Conservation (phyloP, 2,797 vertebrate species). For the Chiroxiphia lanceolata region DNA sequence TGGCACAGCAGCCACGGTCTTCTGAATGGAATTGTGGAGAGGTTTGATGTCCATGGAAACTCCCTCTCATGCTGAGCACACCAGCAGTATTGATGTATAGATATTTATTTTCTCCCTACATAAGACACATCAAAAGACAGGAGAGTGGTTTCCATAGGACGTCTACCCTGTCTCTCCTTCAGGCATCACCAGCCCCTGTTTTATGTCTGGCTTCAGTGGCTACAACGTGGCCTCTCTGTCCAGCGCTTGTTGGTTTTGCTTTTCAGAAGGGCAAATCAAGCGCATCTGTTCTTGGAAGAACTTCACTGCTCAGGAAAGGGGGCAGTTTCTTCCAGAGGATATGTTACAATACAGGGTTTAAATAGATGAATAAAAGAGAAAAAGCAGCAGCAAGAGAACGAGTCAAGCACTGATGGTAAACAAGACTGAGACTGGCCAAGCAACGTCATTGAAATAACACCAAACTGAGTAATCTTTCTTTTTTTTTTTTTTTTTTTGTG, state of each 20-base stretch:
- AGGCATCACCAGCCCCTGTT: not conserved
- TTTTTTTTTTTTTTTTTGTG: not conserved
- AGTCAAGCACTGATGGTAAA: slow-evolving; percentile 22
- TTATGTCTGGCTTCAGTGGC: not conserved
- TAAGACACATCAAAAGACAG: not conserved
- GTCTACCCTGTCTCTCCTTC: not conserved
- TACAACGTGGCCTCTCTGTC: fast-evolving
- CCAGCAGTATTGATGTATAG: not conserved
- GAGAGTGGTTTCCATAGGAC: not conserved
- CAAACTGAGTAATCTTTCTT: not conserved
- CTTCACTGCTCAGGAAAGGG: not conserved
- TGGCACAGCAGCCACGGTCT: fast-evolving
- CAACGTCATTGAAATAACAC: not conserved
- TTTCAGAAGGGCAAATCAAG: not conserved
- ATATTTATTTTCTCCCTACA: not conserved
- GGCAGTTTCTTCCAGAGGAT: not conserved
- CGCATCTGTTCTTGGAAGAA: not conserved
- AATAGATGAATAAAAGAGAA: not conserved
- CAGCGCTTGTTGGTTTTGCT: not conserved
- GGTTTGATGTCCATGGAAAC: not conserved
- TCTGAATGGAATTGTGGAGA: not conserved
- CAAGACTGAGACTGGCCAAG: slow-evolving; percentile 39
- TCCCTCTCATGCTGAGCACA: not conserved
- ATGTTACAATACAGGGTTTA: not conserved
- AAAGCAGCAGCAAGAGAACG: not conserved